A percentile compares a stretch with the other conserved stretches of the same genome.
Conservation (phyloP, 2,888 invertebrate genomes). For the Nephrotoma guestfalica region DNA sequence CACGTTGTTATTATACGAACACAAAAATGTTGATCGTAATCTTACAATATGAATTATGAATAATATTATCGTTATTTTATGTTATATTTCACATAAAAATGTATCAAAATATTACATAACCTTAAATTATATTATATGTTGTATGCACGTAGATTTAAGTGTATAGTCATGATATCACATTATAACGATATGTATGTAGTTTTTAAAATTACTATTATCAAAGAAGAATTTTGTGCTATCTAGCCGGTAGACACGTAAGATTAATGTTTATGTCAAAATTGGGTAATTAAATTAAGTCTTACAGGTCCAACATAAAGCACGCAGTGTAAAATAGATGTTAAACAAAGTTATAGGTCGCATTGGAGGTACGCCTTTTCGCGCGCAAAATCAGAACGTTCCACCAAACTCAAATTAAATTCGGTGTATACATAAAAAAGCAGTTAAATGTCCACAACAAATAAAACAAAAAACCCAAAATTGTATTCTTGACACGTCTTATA, state of each 20-base stretch:
- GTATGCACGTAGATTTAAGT: neutral
- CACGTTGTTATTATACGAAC: neutral
- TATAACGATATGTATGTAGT: neutral
- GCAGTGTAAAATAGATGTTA: neutral
- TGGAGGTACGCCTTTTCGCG: neutral
- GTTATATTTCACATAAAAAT: neutral
- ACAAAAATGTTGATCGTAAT: neutral
- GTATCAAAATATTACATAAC: neutral
- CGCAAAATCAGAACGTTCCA: neutral
- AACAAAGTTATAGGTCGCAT: neutral
- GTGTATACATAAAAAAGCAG: neutral
- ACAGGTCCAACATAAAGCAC: neutral
- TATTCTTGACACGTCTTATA: neutral
- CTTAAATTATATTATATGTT: neutral
- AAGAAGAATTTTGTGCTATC: neutral
- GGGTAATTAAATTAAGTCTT: neutral
- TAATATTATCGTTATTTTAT: neutral
- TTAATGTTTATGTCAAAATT: neutral
- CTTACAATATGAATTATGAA: neutral
- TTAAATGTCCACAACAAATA: neutral
- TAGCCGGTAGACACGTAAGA: neutral
- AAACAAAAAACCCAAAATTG: neutral
- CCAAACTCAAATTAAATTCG: neutral
- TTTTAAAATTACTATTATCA: neutral
- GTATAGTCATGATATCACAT: neutral